A percentile compares a stretch with the other conserved stretches of the same genome.
phyloP scores from a whole-genome alignment of 1,140 invertebrate genomes.

The Apis florea region DNA sequence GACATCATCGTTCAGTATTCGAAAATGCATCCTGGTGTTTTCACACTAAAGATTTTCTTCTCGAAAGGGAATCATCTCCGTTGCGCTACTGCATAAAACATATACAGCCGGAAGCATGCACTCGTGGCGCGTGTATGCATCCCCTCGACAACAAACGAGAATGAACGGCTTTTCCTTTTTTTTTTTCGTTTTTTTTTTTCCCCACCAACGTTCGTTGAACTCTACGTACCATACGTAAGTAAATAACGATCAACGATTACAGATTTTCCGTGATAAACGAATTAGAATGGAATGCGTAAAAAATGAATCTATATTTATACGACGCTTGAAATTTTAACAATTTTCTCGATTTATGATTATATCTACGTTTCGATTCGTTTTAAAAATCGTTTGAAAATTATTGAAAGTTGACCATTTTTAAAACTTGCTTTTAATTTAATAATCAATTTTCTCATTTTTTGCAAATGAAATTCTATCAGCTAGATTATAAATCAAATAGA shows the following conservation, averaged over 20 bases:
- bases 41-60: slow-evolving; percentile 26
- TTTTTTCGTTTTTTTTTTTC: background rate
- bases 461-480: no score
- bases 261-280: background rate
- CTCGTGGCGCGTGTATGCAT: slow-evolving; percentile 12
- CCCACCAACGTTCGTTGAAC: background rate
- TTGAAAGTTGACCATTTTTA: no score
- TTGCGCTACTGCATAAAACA: slow-evolving; percentile 39
- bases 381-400: no score
- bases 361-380: no score
- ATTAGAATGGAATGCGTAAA: background rate
- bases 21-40: background rate
- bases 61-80: slow-evolving; percentile 4
- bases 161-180: background rate
- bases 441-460: no score
- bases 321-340: background rate
- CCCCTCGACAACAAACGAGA: slow-evolving; percentile 10
- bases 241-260: slow-evolving; percentile 1
- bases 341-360: no score
- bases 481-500: no score
- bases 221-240: background rate
- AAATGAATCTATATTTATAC: no score
- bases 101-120: background rate
- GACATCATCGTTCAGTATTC: background rate
- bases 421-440: no score